Evolutionary conservation across 2,113 vertebrate species (phyloP), one percentile per base, ranked within the genome.

Genomic region (Nibea albiflora): DNA sequence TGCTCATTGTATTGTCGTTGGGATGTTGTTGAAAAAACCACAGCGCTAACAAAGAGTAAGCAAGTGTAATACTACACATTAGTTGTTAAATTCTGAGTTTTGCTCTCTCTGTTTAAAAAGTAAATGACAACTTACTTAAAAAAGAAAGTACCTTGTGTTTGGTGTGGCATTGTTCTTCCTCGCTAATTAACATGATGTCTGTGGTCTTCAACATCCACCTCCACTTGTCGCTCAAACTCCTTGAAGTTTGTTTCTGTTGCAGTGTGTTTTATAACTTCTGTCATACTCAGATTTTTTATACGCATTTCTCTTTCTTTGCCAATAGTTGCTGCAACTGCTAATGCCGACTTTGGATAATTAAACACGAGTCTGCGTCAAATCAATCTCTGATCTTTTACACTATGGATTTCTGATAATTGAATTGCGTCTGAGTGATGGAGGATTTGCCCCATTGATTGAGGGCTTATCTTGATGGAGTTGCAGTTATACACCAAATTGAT

Each of bases 331-430:
- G 57, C 42, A 42, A 19, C 52, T 67, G 31, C 47, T 17, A 60
- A 50, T 50, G 73, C 39, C 49, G 74, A 60, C 52, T 50, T 72
- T 68, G 16, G 22, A 68, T 78, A 49, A 79, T 54, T 56, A 76
- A 67, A 78, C 20, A 57, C 61, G 69, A 73, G 44, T 53, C 35
- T n/a, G 12, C 44, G 22, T 76, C 57, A 68, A 69, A 76, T 78
- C 28, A 69, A 82, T 62, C 35, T 64, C 52, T 31, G 46, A 54
- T 73, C 47, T 53, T 79, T 76, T 28, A 60, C 53, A 81, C 28
- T 73, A 54, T 67, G 65, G 87, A 84, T 81, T 69, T 68, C 62
- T 58, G 42, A 76, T 76, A 65, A 84, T 61, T 69, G 28, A 76
- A 73, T 64, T 52, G 73, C 20, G 24, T 62, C 28, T 15, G 66